phyloP scores from a whole-genome alignment of 2,113 vertebrate species.

The Neolamprologus toae region DNA sequence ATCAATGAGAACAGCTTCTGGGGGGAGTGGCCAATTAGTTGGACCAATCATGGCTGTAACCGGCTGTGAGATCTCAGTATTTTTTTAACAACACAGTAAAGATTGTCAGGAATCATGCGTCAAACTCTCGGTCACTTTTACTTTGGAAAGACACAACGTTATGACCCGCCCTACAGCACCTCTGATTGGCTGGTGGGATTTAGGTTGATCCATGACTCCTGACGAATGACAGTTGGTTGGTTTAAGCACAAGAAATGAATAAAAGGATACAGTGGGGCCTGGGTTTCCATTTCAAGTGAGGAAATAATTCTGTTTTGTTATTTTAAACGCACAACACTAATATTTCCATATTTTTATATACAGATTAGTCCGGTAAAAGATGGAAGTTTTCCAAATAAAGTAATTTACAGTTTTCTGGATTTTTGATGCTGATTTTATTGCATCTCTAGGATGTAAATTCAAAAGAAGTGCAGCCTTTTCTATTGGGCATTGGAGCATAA shows the following conservation, averaged over 20 bases:
- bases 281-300: background rate
- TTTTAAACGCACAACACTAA: background rate
- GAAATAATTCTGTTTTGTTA: background rate
- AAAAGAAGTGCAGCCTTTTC: background rate
- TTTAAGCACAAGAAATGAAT: rapidly evolving
- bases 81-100: background rate
- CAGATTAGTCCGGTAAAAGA: background rate
- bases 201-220: background rate
- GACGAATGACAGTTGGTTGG: rapidly evolving
- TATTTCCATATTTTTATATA: background rate
- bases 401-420: background rate
- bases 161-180: background rate
- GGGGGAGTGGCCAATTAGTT: background rate
- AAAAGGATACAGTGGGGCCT: background rate
- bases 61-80: background rate
- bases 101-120: background rate
- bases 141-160: background rate
- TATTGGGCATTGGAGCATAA: background rate
- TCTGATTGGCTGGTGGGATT: background rate
- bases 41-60: background rate
- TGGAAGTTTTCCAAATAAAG: background rate
- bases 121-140: background rate
- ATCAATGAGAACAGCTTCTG: background rate
- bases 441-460: rapidly evolving
- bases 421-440: background rate